Conservation (phyloP, 2,113 vertebrate species). For the Cheirogaleus medius region DNA sequence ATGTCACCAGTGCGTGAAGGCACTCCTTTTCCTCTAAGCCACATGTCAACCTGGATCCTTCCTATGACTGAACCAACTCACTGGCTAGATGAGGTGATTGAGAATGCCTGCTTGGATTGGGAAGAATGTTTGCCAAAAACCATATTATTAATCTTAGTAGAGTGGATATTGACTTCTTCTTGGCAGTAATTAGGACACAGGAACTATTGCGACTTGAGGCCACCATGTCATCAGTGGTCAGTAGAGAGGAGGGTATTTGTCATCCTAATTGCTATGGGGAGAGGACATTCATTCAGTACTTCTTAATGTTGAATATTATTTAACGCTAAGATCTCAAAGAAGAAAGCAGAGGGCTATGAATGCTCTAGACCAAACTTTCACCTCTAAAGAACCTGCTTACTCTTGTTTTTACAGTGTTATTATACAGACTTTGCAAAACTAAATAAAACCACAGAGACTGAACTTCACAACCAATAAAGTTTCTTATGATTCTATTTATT, state of each 20-base stretch:
- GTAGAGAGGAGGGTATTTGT: not conserved
- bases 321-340: not conserved
- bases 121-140: not conserved
- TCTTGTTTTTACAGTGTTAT: not conserved
- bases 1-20: not conserved
- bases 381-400: not conserved
- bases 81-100: not conserved
- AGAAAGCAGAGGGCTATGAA: not conserved
- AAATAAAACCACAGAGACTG: not conserved
- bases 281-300: not conserved
- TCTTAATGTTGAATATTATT: conserved; percentile 27
- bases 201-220: conserved; percentile 18
- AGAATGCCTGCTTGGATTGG: not conserved
- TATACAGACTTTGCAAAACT: not conserved
- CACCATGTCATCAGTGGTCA: not conserved
- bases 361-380: not conserved
- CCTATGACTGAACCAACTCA: not conserved
- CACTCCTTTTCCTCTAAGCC: not conserved
- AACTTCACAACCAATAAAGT: not conserved
- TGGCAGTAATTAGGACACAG: conserved; percentile 55
- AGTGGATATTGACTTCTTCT: conserved; percentile 46
- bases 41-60: too few relatives aligned
- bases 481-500: not conserved
- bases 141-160: not conserved
- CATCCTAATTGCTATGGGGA: conserved; percentile 42